Percentiles rank a stretch among this genome's conserved stretches.
Conservation (phyloP, 2,113 vertebrate species). For the Phainopepla nitens region DNA sequence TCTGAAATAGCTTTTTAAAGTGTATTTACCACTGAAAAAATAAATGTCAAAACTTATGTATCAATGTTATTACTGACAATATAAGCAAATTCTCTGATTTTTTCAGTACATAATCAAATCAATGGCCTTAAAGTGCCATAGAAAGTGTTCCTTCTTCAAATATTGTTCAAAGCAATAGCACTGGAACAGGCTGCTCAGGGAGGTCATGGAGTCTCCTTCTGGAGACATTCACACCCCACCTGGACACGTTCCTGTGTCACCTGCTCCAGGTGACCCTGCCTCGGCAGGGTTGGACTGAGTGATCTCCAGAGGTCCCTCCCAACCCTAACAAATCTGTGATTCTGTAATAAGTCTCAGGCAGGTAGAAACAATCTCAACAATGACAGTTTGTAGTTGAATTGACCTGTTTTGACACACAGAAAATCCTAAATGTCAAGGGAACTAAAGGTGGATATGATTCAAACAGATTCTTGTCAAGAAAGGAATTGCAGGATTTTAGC, state of each 20-base stretch:
- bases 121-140: neutral
- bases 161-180: neutral
- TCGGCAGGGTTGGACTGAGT: neutral
- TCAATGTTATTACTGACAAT: neutral
- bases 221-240: neutral
- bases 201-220: neutral
- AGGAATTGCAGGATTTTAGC: neutral
- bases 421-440: neutral
- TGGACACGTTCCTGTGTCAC: neutral
- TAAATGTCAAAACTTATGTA: neutral
- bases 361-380: neutral
- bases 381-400: neutral
- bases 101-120: neutral
- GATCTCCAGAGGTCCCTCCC: neutral
- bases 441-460: neutral
- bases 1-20: neutral
- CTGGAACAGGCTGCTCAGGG: neutral
- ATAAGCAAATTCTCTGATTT: neutral
- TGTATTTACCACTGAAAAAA: neutral
- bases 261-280: neutral
- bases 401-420: neutral
- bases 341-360: neutral
- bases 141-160: neutral
- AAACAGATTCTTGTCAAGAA: neutral
- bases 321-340: rapidly evolving